Percentiles rank a stretch among this genome's conserved stretches.
phyloP scores from a whole-genome alignment of 1,140 invertebrate species.

The Mercenaria mercenaria region DNA sequence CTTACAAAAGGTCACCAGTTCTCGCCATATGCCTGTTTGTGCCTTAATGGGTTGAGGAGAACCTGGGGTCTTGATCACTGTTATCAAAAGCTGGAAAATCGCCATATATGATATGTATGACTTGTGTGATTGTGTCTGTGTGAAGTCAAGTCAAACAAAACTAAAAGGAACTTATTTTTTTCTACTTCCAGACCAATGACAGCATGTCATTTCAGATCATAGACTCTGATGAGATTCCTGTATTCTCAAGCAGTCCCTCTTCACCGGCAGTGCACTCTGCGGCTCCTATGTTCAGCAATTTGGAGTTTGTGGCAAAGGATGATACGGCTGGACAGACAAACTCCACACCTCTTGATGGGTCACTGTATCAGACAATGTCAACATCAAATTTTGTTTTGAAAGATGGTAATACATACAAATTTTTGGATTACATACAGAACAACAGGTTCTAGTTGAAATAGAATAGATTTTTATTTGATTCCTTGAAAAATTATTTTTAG shows the following conservation, averaged over 20 bases:
- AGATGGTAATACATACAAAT: not conserved
- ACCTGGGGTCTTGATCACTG: too few species aligned
- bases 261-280: not conserved
- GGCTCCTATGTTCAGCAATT: not conserved
- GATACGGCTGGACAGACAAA: not conserved
- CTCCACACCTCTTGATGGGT: not conserved
- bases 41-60: too few species aligned
- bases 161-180: not conserved
- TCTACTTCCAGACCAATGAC: not conserved
- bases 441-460: too few species aligned
- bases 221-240: not conserved
- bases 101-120: too few species aligned
- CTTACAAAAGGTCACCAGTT: too few species aligned
- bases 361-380: not conserved
- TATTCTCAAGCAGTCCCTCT: not conserved
- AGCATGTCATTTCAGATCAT: conserved; percentile 5
- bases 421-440: too few species aligned
- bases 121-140: too few species aligned
- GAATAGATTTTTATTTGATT: too few species aligned
- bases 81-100: too few species aligned
- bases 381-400: not conserved
- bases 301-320: not conserved
- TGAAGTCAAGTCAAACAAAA: too few species aligned
- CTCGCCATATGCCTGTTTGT: too few species aligned
- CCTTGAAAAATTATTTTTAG: too few species aligned